A percentile compares a stretch with the other conserved stretches of the same genome.
These are phyloP conservation scores for Streptopelia turtur DNA, from an alignment of 2,797 vertebrate species.

Conservation along the genomic window DNA sequence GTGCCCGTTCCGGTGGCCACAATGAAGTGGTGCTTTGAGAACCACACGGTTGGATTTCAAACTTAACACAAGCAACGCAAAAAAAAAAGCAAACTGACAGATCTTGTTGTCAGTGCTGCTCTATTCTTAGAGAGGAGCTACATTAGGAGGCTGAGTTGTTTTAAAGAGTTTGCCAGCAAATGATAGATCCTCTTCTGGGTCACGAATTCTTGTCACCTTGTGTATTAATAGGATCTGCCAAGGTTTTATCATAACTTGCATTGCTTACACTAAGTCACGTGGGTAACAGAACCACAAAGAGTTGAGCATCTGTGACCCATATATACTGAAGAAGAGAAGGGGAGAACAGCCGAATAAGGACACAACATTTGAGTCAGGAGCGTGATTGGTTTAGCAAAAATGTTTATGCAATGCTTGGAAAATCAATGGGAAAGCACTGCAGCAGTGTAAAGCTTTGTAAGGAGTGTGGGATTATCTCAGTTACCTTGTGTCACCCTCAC, in stretches of 20 bases:
- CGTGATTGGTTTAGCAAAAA: neutral
- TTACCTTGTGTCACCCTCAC: neutral
- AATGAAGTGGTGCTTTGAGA: neutral
- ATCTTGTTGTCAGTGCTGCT: conserved; percentile 16
- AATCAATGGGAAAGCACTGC: neutral
- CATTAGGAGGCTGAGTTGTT: conserved; percentile 17
- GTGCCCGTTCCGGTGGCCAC: neutral
- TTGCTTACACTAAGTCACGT: conserved; percentile 2
- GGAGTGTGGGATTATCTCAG: neutral
- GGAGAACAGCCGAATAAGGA: neutral
- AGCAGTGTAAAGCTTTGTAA: neutral
- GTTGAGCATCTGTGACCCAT: conserved; percentile 53
- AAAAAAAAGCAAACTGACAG: conserved; percentile 12
- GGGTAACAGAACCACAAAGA: neutral
- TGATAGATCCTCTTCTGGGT: conserved; percentile 39
- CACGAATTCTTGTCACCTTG: conserved; percentile 30
- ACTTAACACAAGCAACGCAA: neutral
- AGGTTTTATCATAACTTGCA: neutral
- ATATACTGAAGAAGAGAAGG: neutral
- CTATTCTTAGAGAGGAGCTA: conserved; percentile 57
- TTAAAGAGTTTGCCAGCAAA: conserved; percentile 19
- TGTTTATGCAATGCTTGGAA: neutral
- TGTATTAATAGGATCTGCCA: conserved; percentile 57
- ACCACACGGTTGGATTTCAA: neutral
- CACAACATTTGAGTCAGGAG: neutral